Base-by-base conservation (phyloP, 37 sponge, comb jelly and placozoan genomes). In the Theonella swinhoei region DNA sequence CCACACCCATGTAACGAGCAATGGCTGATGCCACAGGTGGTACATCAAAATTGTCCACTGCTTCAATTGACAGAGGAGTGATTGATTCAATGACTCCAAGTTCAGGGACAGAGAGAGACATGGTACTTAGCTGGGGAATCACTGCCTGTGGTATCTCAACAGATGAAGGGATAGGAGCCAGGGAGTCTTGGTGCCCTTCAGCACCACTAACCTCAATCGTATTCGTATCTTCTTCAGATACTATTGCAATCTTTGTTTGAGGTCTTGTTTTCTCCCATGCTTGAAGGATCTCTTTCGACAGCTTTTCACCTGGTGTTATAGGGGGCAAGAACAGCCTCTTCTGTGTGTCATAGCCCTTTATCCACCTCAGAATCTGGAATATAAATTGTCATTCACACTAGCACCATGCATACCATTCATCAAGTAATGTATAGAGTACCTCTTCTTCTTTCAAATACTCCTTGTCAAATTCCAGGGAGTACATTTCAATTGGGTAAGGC, bases 401-500 rank as follows among this genome's bases (percentile, higher is more conserved):
- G n/a, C n/a, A n/a, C n/a, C n/a, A n/a, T n/a, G n/a, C n/a, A n/a
- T n/a, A n/a, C 4, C 70, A 8, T 69, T 43, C 11, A 11, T 20
- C 9, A 80, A 37, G 8, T 30, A 22, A 37, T 22, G 23, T 29
- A n/a, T 4, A 36, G 36, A 30, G 62, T 3, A 96, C 93, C 85
- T 91, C 76, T 54, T 98, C 99, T 59, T 98, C 99, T 36, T 92
- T 83, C 24, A 86, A 36, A 72, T 98, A 96, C 70, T 91, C 95
- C 73, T 87, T 85, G 68, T 98, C 99, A 78, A 87, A 98, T 76
- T 96, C 96, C 28, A 98, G 78, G 42, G 97, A 96, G 89, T 98
- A 98, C 33, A 98, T 85, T 81, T 98, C 99, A 25, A 96, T 77
- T 20, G 99, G 92, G 61, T 89, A 92, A 25, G 92, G 82, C 9